Evolutionary conservation across 1,140 invertebrate species (phyloP).

Genomic region (Glomeris maerens): DNA sequence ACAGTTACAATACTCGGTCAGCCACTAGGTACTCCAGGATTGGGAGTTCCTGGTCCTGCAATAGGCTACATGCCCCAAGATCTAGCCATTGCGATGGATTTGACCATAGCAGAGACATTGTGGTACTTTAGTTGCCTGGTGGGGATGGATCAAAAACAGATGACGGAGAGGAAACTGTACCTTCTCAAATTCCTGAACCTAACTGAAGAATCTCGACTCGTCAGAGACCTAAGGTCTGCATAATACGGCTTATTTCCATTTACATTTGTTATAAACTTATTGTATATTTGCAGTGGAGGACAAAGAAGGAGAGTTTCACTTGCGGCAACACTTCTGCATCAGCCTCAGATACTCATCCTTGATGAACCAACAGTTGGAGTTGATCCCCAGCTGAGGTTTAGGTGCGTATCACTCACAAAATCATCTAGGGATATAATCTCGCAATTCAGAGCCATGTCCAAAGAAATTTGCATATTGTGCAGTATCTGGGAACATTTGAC

Average conservation of each 20-base stretch:
- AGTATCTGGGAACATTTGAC: too few species aligned
- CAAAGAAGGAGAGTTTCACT: constrained; percentile 35
- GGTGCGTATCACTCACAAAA: too few species aligned
- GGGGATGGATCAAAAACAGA: constrained; percentile 25
- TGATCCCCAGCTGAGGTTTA: constrained; percentile 22
- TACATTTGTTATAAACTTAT: too few species aligned
- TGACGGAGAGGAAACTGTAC: constrained; percentile 29
- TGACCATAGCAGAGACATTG: constrained; percentile 34
- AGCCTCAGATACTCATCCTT: constrained; percentile 34
- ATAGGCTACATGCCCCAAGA: constrained; percentile 22
- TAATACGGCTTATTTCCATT: too few species aligned
- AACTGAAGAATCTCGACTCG: constrained; percentile 19
- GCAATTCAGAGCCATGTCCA: too few species aligned
- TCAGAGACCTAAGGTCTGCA: constrained; percentile 29
- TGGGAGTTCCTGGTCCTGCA: constrained; percentile 14
- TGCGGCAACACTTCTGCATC: constrained; percentile 34
- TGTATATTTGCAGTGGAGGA: constrained; percentile 31
- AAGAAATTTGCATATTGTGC: too few species aligned
- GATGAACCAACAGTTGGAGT: constrained; percentile 38
- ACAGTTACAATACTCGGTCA: constrained; percentile 13
- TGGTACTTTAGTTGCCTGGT: constrained; percentile 34
- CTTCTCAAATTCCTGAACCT: constrained; percentile 29
- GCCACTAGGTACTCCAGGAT: not conserved
- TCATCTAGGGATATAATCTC: too few species aligned
- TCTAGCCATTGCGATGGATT: constrained; percentile 23